Conservation (phyloP, 2,888 invertebrate genomes). For the Hemicrepidius hirtus region DNA sequence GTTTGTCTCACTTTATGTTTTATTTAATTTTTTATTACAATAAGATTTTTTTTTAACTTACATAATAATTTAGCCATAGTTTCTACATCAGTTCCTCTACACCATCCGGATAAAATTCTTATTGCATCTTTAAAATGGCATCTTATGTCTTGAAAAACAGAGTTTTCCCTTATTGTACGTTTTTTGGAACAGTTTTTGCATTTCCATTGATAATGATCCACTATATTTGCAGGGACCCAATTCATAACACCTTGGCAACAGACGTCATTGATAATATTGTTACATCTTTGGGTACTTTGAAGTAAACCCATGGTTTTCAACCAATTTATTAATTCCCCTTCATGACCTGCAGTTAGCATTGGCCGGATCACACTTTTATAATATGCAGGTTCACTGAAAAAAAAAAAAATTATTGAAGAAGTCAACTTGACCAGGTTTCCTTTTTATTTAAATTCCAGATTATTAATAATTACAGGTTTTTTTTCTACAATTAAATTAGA, state of each 20-base stretch:
- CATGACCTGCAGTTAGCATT: conserved; percentile 73
- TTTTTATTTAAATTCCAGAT: no score
- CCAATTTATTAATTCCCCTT: conserved; percentile 74
- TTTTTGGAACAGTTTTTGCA: conserved; percentile 72
- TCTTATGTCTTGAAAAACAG: conserved; percentile 78
- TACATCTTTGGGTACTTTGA: conserved; percentile 70
- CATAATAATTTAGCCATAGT: conserved; percentile 75
- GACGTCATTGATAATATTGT: conserved; percentile 56
- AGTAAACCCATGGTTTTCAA: conserved; percentile 73
- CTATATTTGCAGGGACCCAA: conserved; percentile 73
- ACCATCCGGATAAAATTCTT: conserved; percentile 80
- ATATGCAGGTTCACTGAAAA: conserved; percentile 69
- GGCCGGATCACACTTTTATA: conserved; percentile 73
- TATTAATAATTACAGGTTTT: no score
- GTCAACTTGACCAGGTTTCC: no score
- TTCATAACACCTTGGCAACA: conserved; percentile 64
- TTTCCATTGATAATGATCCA: conserved; percentile 74
- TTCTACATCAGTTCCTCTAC: conserved; percentile 76
- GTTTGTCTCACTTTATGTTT: background rate
- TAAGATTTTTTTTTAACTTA: conserved; percentile 62
- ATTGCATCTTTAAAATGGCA: conserved; percentile 78
- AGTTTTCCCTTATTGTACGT: conserved; percentile 73
- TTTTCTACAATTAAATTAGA: no score
- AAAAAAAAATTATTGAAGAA: conserved; percentile 8
- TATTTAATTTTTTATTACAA: no score